Percentiles rank a stretch among this genome's conserved stretches.
Conservation (phyloP, 2,888 invertebrate species). For the Carterocephalus palaemon region DNA sequence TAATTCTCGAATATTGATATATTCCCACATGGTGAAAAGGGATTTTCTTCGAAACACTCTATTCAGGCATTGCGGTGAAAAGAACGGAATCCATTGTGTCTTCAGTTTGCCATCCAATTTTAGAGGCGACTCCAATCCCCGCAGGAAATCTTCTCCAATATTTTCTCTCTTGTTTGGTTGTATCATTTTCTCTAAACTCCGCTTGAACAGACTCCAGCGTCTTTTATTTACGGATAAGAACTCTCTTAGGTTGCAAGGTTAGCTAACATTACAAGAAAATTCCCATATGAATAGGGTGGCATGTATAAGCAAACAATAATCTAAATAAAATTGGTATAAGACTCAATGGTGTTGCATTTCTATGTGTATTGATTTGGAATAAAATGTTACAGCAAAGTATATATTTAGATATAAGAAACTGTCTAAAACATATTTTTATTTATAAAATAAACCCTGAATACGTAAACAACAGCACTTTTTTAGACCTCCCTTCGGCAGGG, state of each 20-base stretch:
- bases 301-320: no score
- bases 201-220: constrained; percentile 2
- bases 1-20: constrained; percentile 22
- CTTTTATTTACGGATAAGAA: background rate
- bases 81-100: constrained; percentile 54
- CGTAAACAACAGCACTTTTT: constrained; percentile 2
- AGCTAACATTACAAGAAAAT: no score
- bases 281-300: no score
- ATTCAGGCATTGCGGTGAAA: constrained; percentile 31
- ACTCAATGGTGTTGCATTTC: no score
- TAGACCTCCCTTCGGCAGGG: background rate
- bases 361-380: no score
- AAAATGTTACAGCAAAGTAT: no score
- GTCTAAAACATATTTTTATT: background rate
- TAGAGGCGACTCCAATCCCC: constrained; percentile 11
- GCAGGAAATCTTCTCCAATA: constrained; percentile 12
- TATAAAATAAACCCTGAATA: background rate
- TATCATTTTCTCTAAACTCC: constrained; percentile 2
- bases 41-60: constrained; percentile 71
- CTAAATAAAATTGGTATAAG: no score
- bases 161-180: constrained; percentile 7
- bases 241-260: background rate
- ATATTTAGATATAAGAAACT: background rate
- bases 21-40: constrained; percentile 18
- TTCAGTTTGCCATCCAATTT: constrained; percentile 35